phyloP scores from a whole-genome alignment of 2,797 vertebrate species.

The Micrastur ruficollis region DNA sequence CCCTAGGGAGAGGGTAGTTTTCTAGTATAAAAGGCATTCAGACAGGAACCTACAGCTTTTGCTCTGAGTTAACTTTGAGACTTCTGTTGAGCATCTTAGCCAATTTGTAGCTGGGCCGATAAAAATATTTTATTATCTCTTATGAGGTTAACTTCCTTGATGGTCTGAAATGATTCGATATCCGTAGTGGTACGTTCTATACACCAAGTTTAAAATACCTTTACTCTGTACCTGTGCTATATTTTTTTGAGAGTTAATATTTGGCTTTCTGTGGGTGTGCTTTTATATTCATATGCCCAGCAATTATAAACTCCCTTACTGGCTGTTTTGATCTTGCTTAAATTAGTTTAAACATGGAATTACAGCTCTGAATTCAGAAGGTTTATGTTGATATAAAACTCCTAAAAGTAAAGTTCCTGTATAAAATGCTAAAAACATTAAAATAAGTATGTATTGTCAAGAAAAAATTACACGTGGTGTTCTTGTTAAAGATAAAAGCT shows the following conservation, averaged over 20 bases:
- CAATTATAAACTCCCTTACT: neutral
- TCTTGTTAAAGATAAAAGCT: neutral
- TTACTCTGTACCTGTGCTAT: neutral
- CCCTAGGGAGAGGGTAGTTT: neutral
- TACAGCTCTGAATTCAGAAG: neutral
- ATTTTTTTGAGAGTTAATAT: neutral
- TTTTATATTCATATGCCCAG: neutral
- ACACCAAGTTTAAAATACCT: neutral
- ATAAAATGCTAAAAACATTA: neutral
- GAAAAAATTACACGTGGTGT: neutral
- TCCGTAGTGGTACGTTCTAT: neutral
- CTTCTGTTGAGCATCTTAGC: neutral
- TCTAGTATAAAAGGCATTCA: neutral
- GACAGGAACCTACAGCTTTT: neutral
- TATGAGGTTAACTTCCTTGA: neutral
- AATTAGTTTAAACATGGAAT: neutral
- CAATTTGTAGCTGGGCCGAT: neutral
- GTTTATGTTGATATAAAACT: neutral
- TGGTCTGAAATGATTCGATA: neutral
- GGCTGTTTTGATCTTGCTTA: neutral
- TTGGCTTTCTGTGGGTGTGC: neutral
- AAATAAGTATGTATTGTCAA: neutral
- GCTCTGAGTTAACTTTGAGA: neutral
- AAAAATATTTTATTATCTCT: neutral
- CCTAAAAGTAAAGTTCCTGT: neutral